These are phyloP conservation scores for Slavum lentiscoides DNA, from an alignment of 2,888 invertebrate genomes.

Conservation along the genomic window DNA sequence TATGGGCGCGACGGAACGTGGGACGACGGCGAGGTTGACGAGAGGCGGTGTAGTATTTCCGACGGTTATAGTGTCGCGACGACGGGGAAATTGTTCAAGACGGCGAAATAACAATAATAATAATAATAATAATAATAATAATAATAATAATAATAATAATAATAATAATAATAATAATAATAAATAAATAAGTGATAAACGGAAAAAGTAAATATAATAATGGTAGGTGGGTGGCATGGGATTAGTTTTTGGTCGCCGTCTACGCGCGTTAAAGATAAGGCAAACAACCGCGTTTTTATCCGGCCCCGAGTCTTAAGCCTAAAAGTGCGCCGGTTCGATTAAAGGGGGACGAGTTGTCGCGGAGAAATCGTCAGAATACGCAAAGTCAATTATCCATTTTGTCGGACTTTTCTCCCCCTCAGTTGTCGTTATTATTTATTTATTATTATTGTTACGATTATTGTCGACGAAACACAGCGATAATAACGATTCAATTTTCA, in stretches of 20 bases:
- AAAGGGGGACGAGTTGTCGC: neutral
- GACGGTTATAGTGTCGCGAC: neutral
- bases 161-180: neutral
- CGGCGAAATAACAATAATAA: slow-evolving; percentile 11
- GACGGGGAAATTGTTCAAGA: slow-evolving; percentile 10
- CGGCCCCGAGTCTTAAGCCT: neutral
- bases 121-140: slow-evolving; percentile 8
- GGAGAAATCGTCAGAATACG: neutral
- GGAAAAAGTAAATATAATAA: slow-evolving; percentile 10
- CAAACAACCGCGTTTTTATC: no score
- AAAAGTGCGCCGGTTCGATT: neutral
- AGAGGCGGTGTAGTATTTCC: neutral
- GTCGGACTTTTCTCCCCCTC: no score
- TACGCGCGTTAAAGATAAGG: neutral
- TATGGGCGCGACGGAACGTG: neutral
- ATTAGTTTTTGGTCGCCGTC: neutral
- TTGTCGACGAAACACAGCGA: no score
- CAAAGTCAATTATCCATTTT: neutral
- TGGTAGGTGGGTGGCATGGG: neutral
- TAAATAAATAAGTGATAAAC: neutral
- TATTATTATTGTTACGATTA: no score
- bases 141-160: slow-evolving; percentile 1
- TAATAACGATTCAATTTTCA: no score
- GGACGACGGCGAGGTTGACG: neutral
- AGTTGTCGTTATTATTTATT: no score